Evolutionary conservation across 2,888 invertebrate genomes (phyloP).

Genomic region (Helobdella robusta): DNA sequence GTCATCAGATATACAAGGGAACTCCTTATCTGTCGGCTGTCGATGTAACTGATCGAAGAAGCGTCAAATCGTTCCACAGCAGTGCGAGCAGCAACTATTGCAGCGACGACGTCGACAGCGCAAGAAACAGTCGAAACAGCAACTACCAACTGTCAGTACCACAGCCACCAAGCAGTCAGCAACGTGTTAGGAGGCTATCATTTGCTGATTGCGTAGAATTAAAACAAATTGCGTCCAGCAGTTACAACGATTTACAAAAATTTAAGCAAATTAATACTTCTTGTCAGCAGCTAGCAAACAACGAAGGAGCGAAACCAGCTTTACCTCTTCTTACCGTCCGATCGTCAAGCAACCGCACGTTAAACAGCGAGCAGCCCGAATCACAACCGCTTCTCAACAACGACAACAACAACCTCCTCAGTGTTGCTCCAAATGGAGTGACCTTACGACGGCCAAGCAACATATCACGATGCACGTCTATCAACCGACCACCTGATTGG

Average conservation of each 20-base stretch:
- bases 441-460: neutral
- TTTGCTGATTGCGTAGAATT: constrained; percentile 13
- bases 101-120: too few relatives aligned
- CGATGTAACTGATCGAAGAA: too few relatives aligned
- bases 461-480: neutral
- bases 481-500: neutral
- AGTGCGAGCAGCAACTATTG: too few relatives aligned
- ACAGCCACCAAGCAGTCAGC: neutral
- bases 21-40: too few relatives aligned
- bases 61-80: too few relatives aligned
- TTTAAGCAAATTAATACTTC: too few relatives aligned
- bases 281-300: too few relatives aligned
- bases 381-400: neutral
- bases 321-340: neutral
- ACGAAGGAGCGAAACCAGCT: neutral
- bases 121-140: too few relatives aligned
- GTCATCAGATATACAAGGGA: too few relatives aligned
- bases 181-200: neutral
- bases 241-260: too few relatives aligned
- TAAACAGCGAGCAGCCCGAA: neutral
- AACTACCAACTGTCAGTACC: neutral
- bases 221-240: neutral
- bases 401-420: neutral
- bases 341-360: neutral
- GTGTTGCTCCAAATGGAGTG: neutral